These are phyloP conservation scores for Notospermus geniculatus DNA, from an alignment of 1,140 invertebrate species.

Conservation along the genomic window DNA sequence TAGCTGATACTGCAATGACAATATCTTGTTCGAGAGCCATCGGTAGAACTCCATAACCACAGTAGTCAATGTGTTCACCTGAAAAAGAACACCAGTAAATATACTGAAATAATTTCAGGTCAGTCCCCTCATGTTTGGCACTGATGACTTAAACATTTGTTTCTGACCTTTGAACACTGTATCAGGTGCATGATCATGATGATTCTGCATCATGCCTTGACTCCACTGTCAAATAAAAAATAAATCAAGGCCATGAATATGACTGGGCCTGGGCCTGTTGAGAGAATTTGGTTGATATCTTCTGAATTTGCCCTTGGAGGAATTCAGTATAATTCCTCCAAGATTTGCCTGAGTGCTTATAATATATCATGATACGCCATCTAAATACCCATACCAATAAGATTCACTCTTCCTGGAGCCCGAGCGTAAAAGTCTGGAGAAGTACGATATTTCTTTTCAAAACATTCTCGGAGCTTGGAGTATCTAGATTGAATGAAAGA, in stretches of 20 bases:
- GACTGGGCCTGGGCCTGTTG: too few relatives aligned
- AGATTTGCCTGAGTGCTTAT: too few relatives aligned
- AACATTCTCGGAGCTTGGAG: conserved; percentile 32
- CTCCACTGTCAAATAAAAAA: background rate
- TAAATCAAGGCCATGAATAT: background rate
- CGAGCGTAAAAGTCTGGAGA: conserved; percentile 55
- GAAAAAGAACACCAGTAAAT: conserved; percentile 14
- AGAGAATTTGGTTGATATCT: too few relatives aligned
- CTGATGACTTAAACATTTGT: background rate
- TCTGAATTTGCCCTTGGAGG: too few relatives aligned
- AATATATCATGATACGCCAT: too few relatives aligned
- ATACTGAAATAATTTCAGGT: too few relatives aligned
- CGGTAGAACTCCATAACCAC: conserved; percentile 93
- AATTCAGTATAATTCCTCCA: too few relatives aligned
- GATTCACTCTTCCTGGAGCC: conserved; percentile 80
- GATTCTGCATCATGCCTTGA: too few relatives aligned
- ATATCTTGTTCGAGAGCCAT: conserved; percentile 96
- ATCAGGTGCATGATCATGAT: too few relatives aligned
- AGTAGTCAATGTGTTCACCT: conserved; percentile 98
- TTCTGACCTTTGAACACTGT: background rate
- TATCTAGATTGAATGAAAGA: too few relatives aligned
- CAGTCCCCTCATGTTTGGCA: too few relatives aligned
- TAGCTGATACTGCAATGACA: conserved; percentile 68
- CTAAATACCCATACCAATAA: conserved; percentile 75
- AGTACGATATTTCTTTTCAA: conserved; percentile 42